A percentile compares a stretch with the other conserved stretches of the same genome.
Evolutionary conservation across 1,140 invertebrate species (phyloP).

Genomic region (Chironomus striatipennis): DNA sequence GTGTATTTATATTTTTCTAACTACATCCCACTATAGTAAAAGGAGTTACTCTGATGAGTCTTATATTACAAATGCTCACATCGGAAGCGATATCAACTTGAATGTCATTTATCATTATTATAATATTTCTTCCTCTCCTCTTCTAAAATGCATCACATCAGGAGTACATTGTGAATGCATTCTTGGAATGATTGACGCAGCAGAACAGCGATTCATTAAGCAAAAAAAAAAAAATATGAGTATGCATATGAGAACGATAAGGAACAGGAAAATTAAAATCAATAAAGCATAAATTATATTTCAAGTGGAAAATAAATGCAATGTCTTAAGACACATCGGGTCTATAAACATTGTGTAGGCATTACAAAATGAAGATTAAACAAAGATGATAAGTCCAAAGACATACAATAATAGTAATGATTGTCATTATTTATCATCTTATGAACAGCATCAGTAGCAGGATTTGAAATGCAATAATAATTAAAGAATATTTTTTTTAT

Average conservation of each 20-base stretch:
- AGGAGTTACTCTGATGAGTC: too few relatives aligned
- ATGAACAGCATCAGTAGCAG: neutral
- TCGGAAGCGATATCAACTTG: slow-evolving; percentile 1
- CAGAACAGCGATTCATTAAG: neutral
- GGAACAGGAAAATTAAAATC: neutral
- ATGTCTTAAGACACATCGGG: neutral
- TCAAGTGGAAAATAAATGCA: neutral
- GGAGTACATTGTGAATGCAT: neutral
- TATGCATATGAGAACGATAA: neutral
- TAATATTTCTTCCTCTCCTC: too few relatives aligned
- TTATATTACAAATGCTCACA: neutral
- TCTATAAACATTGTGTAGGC: neutral
- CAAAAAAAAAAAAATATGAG: too few relatives aligned
- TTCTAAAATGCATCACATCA: neutral
- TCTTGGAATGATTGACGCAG: neutral
- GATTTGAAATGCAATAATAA: neutral
- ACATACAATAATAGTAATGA: neutral
- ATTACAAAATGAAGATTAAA: neutral
- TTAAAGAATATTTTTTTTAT: neutral
- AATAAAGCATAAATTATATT: slow-evolving; percentile 4
- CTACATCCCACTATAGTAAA: too few relatives aligned
- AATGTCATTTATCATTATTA: slow-evolving; percentile 10
- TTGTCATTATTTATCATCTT: neutral
- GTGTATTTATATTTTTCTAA: too few relatives aligned
- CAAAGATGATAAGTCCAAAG: neutral